Conservation (phyloP, 2,113 vertebrate genomes). For the Myiopsitta monachus region DNA sequence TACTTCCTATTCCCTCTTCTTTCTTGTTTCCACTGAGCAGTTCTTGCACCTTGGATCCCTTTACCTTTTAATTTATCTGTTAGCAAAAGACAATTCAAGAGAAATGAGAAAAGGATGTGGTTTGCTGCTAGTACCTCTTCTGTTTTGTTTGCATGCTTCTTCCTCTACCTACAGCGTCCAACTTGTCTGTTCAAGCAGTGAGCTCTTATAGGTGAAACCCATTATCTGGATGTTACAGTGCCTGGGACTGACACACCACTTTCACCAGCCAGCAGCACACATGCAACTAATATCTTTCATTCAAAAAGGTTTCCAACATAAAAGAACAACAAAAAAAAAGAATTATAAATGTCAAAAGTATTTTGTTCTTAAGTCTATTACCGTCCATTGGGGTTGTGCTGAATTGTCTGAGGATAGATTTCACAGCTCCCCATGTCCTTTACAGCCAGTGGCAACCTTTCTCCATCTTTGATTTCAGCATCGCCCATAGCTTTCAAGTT, state of each 20-base stretch:
- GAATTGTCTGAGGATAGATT: constrained; percentile 98
- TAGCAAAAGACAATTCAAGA: not conserved
- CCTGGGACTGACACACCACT: not conserved
- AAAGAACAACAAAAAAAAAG: not conserved
- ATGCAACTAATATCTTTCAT: not conserved
- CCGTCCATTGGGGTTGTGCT: constrained; percentile 98
- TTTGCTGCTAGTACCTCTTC: not conserved
- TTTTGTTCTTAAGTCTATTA: constrained; percentile 49
- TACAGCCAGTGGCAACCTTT: constrained; percentile 92
- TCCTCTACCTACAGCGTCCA: not conserved
- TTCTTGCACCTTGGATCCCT: not conserved
- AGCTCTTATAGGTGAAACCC: not conserved
- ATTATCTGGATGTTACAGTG: not conserved
- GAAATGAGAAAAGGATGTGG: not conserved
- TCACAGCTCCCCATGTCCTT: constrained; percentile 99
- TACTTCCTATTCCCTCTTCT: not conserved
- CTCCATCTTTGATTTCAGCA: constrained; percentile 96
- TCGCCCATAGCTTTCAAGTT: constrained; percentile 99
- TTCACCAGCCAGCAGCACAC: not conserved
- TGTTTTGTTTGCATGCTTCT: not conserved
- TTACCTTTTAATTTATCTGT: not conserved
- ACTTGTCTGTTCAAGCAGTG: not conserved
- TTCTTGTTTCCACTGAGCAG: not conserved
- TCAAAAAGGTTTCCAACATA: not conserved
- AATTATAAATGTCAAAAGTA: not conserved